Base-by-base conservation (phyloP, 2,113 vertebrate genomes). In the Onychostoma macrolepis region DNA sequence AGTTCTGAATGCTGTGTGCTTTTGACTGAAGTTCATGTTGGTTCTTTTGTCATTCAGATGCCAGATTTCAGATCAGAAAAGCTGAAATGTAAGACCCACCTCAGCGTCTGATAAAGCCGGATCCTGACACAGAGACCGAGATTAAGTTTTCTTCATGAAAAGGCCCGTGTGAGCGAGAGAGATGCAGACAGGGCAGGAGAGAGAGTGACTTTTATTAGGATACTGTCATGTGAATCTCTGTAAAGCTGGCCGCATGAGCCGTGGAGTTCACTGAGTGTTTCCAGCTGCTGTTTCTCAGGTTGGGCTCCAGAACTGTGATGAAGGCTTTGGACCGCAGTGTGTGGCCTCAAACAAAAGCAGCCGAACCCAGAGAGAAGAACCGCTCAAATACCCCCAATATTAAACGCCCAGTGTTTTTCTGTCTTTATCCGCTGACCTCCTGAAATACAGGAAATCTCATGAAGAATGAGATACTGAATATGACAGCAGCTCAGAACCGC, bases 281-380 rank as follows among this genome's bases (percentile, higher is more conserved):
- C 92, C 93, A 94, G 93, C 93, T 93, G 92, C 86, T 88, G 89
- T 87, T 84, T 48, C 24, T 76, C 28, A 86, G 84, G 87, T 89
- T 85, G 80, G 84, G 88, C 86, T 91, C 85, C 85, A 84, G 85
- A 89, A 87, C 91, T 69, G 79, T 89, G 15, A 90, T 86, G 86
- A 89, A 91, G 85, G 80, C 87, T 90, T 85, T 86, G 87, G 81
- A 87, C 82, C 91, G 82, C 85, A 90, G 89, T 93, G 91, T 92
- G 92, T 93, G 90, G 92, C 92, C 90, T 84, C 1, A 3, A 38
- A 85, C 85, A 48, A 90, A 33, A 91, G 87, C 87, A 90, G 88
- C 86, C 87, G 91, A 84, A 87, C 87, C 85, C 88, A 91, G 90
- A 89, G 91, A 91, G 88, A 86, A 67, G 7, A 67, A 12, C 2